Conservation (phyloP, 1,140 invertebrate genomes). For the Hyles vespertilio region DNA sequence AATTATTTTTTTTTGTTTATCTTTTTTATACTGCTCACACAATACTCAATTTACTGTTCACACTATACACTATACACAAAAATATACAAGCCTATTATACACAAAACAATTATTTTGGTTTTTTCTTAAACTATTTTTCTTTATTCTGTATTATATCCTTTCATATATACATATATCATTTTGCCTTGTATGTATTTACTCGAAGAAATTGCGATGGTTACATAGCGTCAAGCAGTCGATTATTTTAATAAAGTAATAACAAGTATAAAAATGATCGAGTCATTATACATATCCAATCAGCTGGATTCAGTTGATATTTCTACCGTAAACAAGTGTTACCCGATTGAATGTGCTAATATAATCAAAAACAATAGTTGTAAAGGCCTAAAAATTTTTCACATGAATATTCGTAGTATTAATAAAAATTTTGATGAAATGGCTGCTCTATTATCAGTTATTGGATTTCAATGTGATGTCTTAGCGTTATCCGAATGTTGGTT, state of each 20-base stretch:
- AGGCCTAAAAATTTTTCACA: neutral
- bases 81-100: neutral
- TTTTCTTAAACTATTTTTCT: neutral
- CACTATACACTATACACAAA: neutral
- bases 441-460: neutral
- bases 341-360: neutral
- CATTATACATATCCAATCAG: neutral
- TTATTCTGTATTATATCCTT: neutral
- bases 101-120: neutral
- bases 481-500: conserved; percentile 2
- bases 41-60: too few species aligned
- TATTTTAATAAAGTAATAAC: too few species aligned
- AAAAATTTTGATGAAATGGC: conserved; percentile 5
- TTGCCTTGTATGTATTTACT: too few species aligned
- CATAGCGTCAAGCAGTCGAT: neutral
- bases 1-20: too few species aligned
- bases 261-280: too few species aligned
- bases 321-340: neutral
- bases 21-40: too few species aligned
- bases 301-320: neutral
- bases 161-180: too few species aligned
- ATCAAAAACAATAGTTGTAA: neutral
- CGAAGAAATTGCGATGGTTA: neutral
- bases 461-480: conserved; percentile 1
- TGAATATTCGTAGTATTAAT: conserved; percentile 5